Conservation (phyloP, 23 tunicate genomes). For the Diplosoma virens region DNA sequence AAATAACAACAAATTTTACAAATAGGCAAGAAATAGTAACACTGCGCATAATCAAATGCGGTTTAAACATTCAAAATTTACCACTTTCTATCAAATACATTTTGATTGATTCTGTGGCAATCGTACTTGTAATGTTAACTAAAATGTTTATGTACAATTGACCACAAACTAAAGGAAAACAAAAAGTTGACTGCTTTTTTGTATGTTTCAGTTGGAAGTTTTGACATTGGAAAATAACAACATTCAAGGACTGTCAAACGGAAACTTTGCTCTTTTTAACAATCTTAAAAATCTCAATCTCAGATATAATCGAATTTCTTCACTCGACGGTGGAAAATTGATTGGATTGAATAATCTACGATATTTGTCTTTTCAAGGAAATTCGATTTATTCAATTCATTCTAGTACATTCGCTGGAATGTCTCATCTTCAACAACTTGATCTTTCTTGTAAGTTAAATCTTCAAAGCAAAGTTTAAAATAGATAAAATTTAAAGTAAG, state of each 20-base stretch:
- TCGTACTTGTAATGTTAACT: too few species aligned
- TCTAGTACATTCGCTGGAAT: neutral
- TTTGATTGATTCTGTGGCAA: too few species aligned
- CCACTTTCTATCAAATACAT: too few species aligned
- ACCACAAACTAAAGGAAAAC: too few species aligned
- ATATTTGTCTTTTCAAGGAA: neutral
- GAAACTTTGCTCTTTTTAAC: neutral
- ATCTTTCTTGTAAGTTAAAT: neutral
- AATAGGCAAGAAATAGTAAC: too few species aligned
- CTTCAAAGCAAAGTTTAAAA: too few species aligned
- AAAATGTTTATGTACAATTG: too few species aligned
- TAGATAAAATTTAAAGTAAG: too few species aligned
- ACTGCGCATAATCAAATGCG: too few species aligned
- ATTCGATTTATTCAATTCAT: neutral
- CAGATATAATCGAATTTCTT: neutral
- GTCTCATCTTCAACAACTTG: neutral
- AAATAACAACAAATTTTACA: too few species aligned
- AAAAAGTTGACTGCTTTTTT: neutral
- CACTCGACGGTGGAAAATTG: neutral
- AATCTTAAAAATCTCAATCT: neutral
- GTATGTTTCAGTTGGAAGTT: neutral
- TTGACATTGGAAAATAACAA: neutral
- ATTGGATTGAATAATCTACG: neutral
- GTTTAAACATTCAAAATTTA: too few species aligned
- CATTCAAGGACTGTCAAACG: neutral